Evolutionary conservation across 2,888 invertebrate species (phyloP).

Genomic region (Caenorhabditis macrosperma): DNA sequence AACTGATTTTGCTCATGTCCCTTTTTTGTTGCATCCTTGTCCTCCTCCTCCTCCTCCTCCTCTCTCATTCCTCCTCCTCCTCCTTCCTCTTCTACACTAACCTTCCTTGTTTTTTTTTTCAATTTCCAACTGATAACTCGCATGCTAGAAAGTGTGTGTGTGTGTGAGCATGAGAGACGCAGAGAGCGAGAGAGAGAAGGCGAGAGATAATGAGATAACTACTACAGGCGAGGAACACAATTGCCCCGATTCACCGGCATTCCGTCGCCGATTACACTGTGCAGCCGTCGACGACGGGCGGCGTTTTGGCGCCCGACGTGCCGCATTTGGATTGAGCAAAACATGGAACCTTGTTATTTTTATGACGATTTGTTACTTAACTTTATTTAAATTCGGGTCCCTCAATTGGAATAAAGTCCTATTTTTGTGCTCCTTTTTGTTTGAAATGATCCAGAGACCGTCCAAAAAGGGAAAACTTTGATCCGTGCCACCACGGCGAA

Average conservation of each 20-base stretch:
- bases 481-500: too few relatives aligned
- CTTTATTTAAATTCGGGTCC: too few relatives aligned
- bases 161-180: background rate
- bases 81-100: background rate
- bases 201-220: background rate
- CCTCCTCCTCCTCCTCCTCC: too few relatives aligned
- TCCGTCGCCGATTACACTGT: conserved; percentile 8
- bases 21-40: too few relatives aligned
- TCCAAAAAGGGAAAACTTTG: too few relatives aligned
- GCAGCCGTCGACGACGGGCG: background rate
- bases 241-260: conserved; percentile 16
- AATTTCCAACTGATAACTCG: too few relatives aligned
- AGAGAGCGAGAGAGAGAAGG: background rate
- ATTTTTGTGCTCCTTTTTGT: too few relatives aligned
- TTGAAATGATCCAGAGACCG: too few relatives aligned
- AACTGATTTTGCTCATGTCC: too few relatives aligned
- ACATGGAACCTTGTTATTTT: background rate
- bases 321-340: background rate
- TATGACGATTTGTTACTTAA: background rate
- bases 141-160: background rate
- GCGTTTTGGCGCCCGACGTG: background rate
- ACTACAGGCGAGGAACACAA: conserved; percentile 14
- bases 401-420: too few relatives aligned
- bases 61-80: too few relatives aligned
- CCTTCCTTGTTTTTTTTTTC: too few relatives aligned